Conservation (phyloP, 2,888 invertebrate genomes). For the Aporophyla nigra region DNA sequence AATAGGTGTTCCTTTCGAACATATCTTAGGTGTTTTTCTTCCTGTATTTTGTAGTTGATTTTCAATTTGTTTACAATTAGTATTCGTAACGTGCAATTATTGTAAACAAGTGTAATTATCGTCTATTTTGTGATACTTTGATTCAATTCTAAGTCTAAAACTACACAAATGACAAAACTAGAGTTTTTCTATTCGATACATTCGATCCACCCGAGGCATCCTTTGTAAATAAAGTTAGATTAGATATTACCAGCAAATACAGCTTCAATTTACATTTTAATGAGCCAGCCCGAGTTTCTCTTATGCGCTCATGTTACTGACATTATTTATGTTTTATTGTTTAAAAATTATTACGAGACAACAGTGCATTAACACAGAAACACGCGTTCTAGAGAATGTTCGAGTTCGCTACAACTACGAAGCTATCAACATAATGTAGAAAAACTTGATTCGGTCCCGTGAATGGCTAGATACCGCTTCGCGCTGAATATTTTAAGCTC, state of each 20-base stretch:
- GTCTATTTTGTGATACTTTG: background rate
- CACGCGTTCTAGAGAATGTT: constrained; percentile 47
- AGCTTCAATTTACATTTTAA: constrained; percentile 71
- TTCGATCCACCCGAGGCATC: constrained; percentile 33
- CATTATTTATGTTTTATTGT: constrained; percentile 59
- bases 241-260: constrained; percentile 65
- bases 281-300: constrained; percentile 61
- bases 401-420: constrained; percentile 9
- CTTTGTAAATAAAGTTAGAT: constrained; percentile 63
- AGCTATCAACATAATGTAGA: constrained; percentile 35
- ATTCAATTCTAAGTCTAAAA: background rate
- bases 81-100: background rate
- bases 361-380: constrained; percentile 46
- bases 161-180: constrained; percentile 15
- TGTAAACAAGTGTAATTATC: background rate
- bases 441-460: constrained; percentile 49
- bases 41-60: constrained; percentile 30
- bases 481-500: constrained; percentile 59
- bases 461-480: constrained; percentile 47
- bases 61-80: constrained; percentile 11
- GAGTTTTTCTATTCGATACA: constrained; percentile 23
- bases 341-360: constrained; percentile 53
- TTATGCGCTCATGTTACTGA: constrained; percentile 47
- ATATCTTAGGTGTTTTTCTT: constrained; percentile 67
- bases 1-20: constrained; percentile 70